Base-by-base conservation (phyloP, 2,113 vertebrate genomes). In the Hymenochirus boettgeri region DNA sequence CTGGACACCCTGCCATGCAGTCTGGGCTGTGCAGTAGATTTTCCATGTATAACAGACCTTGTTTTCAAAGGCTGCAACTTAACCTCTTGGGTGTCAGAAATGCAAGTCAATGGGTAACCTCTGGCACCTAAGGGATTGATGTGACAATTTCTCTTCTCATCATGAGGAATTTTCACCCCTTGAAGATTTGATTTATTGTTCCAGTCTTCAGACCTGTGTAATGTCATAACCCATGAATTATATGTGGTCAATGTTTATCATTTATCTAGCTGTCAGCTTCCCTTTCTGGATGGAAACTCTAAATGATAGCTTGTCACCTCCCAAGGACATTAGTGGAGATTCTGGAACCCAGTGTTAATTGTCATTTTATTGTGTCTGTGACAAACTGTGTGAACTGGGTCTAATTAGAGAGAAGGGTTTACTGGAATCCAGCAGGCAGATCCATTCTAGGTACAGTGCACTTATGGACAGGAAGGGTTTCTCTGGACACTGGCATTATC, bases 161-260 rank as follows among this genome's bases (percentile, higher is more conserved):
- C 9, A 26, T 19, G 18, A 19, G 33, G 47, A 46, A 42, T 51
- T n/a, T 48, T 45, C 26, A 22, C 60, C 21, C n/a, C 56, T 35
- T 25, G 12, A 29, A 52, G 56, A 21, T 48, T 45, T 45, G 57
- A 67, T 67, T 60, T 59, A 67, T 37, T 29, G 35, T 51, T 12
- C 55, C 42, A 65, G 18, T 31, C 19, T 10, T 37, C 29, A 37
- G 8, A 50, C 24, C 21, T 39, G 46, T 42, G 58, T 27, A 52
- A 33, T 51, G 56, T 51, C 47, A 59, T 58, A 19, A 59, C 31
- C 46, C 24, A 59, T 67, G 51, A 58, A 58, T 57, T 58, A 37
- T 54, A 22, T 21, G 45, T 56, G n/a, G 25, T 22, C 15, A 35
- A 39, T 58, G 23, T 33, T 50, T 66, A 51, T 66, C 23, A 52